A percentile compares a stretch with the other conserved stretches of the same genome.
phyloP scores from a whole-genome alignment of 2,113 vertebrate genomes.

The Glareola pratincola region DNA sequence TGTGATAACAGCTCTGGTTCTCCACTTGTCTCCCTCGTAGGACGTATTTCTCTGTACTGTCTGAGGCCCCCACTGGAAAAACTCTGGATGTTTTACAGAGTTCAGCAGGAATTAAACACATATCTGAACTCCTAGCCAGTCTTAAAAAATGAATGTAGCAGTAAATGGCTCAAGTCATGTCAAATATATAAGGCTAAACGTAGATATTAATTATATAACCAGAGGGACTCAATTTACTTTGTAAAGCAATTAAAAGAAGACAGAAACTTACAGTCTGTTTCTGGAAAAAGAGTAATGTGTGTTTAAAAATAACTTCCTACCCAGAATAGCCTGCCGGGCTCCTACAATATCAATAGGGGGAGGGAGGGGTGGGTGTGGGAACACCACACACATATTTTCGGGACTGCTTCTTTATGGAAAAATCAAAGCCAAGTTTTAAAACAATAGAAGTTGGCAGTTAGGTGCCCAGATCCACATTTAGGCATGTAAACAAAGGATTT shows the following conservation, averaged over 20 bases:
- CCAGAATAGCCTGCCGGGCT: conserved; percentile 9
- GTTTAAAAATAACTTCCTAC: conserved; percentile 43
- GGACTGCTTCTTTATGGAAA: background rate
- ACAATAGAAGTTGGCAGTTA: background rate
- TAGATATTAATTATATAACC: conserved; percentile 17
- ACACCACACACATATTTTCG: background rate
- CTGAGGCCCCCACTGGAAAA: background rate
- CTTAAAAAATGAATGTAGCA: background rate
- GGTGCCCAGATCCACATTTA: background rate
- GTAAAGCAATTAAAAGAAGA: conserved; percentile 39
- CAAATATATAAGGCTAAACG: background rate
- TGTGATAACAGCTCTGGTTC: fast-evolving
- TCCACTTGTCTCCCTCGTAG: background rate
- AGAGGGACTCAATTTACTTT: conserved; percentile 29
- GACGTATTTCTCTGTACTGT: background rate
- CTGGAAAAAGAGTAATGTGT: conserved; percentile 24
- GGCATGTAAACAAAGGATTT: background rate
- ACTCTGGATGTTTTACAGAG: background rate
- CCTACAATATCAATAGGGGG: background rate
- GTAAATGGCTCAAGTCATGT: background rate
- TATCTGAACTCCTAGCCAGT: background rate
- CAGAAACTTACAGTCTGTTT: conserved; percentile 21
- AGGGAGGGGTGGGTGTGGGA: fast-evolving
- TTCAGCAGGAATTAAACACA: background rate
- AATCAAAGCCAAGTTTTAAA: background rate